Conservation (phyloP, 2,888 invertebrate genomes). For the Chymomyza procnemis region DNA sequence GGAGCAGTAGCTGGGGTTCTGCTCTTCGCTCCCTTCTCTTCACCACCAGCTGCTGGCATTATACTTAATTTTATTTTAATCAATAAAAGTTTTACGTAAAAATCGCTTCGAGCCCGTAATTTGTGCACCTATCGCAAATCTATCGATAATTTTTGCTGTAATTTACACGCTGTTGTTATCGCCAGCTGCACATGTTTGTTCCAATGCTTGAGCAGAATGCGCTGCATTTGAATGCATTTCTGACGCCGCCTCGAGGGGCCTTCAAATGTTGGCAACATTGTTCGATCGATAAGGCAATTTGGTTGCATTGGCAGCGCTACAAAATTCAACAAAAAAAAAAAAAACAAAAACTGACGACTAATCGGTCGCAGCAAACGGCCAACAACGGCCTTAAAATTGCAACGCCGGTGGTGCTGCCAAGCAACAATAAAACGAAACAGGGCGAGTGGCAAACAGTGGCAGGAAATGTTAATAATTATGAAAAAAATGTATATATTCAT, state of each 20-base stretch:
- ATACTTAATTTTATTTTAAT: constrained; percentile 25
- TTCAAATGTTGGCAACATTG: constrained; percentile 29
- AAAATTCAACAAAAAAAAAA: too few species aligned
- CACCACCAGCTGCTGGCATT: constrained; percentile 1
- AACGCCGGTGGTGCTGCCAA: constrained; percentile 58
- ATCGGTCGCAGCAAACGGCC: constrained; percentile 2
- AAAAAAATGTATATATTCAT: not conserved
- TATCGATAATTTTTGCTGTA: constrained; percentile 63
- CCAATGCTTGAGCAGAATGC: not conserved
- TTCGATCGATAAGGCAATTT: constrained; percentile 57
- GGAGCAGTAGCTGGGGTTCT: not conserved
- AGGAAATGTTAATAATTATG: not conserved
- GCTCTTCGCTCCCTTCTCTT: not conserved
- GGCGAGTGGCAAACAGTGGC: constrained; percentile 1
- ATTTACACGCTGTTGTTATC: constrained; percentile 60
- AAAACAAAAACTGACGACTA: constrained; percentile 35
- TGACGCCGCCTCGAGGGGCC: constrained; percentile 11
- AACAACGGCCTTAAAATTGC: constrained; percentile 40
- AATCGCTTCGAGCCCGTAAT: constrained; percentile 38
- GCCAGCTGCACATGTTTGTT: constrained; percentile 1
- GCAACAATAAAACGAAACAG: constrained; percentile 43
- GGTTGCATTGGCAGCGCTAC: constrained; percentile 25
- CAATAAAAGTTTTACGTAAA: constrained; percentile 45
- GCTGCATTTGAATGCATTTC: constrained; percentile 21
- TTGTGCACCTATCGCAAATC: constrained; percentile 50